These are phyloP conservation scores for Melanotaenia pygmaea DNA, from an alignment of 2,797 vertebrate genomes.

Conservation along the genomic window DNA sequence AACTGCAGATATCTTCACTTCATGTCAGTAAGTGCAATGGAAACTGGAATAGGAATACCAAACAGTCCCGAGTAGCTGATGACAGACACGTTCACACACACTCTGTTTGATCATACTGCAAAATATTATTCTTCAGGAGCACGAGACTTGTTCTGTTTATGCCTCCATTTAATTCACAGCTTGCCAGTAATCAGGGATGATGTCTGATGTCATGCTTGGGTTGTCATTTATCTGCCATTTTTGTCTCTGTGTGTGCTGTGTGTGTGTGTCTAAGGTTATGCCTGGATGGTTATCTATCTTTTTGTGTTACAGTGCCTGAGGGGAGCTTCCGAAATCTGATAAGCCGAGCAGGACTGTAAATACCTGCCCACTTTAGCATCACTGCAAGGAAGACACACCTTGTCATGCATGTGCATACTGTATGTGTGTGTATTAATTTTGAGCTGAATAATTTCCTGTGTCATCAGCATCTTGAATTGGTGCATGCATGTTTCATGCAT, in stretches of 20 bases:
- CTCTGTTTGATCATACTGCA: background rate
- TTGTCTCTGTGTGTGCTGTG: constrained; percentile 42
- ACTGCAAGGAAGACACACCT: constrained; percentile 65
- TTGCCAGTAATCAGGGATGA: constrained; percentile 47
- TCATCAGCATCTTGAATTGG: constrained; percentile 30
- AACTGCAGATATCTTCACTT: constrained; percentile 31
- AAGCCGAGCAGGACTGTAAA: constrained; percentile 77
- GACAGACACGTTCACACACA: background rate
- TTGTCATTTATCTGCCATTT: constrained; percentile 46
- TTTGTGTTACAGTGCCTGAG: constrained; percentile 77
- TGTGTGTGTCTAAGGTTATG: constrained; percentile 77
- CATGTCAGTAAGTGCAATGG: constrained; percentile 10
- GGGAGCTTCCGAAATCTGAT: constrained; percentile 82
- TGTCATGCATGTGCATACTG: constrained; percentile 16
- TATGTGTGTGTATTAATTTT: constrained; percentile 4
- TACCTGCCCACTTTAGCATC: constrained; percentile 78
- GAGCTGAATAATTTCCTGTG: constrained; percentile 29
- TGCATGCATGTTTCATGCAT: constrained; percentile 8
- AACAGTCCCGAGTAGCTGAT: constrained; percentile 3
- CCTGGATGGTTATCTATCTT: constrained; percentile 81
- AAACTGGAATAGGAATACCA: background rate
- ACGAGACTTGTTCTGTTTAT: constrained; percentile 7
- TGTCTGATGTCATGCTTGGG: constrained; percentile 41
- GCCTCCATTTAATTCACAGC: constrained; percentile 23
- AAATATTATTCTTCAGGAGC: constrained; percentile 10